phyloP scores from a whole-genome alignment of 2,888 invertebrate species.

The Opisthograptis luteolata region DNA sequence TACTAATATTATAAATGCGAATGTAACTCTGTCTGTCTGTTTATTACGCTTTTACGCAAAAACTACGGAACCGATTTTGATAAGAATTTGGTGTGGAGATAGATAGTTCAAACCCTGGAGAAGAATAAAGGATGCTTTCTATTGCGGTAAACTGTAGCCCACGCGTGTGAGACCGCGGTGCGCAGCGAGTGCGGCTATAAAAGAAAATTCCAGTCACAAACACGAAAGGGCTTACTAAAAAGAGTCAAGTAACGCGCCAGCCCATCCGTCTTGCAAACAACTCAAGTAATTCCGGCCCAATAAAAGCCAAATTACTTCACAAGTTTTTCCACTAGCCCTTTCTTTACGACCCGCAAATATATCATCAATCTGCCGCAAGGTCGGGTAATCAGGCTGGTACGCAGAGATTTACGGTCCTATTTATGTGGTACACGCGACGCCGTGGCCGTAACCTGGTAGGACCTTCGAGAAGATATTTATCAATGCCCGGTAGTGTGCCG shows the following conservation, averaged over 20 bases:
- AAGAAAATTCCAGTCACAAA: conserved; percentile 4
- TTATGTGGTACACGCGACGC: conserved; percentile 39
- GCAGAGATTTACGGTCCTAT: conserved; percentile 50
- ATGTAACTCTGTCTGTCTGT: no score
- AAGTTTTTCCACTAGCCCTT: conserved; percentile 32
- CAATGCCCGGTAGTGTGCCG: no score
- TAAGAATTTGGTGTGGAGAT: no score
- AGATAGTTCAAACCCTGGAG: no score
- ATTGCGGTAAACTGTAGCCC: no score
- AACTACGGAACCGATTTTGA: no score
- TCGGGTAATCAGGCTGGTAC: conserved; percentile 51
- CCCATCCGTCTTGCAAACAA: conserved; percentile 23
- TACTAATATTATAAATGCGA: no score
- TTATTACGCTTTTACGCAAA: no score
- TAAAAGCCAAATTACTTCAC: conserved; percentile 31
- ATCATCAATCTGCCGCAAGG: conserved; percentile 58
- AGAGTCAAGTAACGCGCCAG: conserved; percentile 18
- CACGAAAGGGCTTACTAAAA: conserved; percentile 7
- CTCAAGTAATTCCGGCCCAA: conserved; percentile 25
- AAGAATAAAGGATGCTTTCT: no score
- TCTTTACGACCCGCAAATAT: conserved; percentile 43
- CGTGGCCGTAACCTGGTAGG: conserved; percentile 18
- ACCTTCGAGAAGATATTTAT: no score
- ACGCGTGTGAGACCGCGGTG: no score
- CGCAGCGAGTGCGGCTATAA: no score